These are phyloP conservation scores for Atta texana DNA, from an alignment of 1,140 invertebrate species.

Conservation along the genomic window DNA sequence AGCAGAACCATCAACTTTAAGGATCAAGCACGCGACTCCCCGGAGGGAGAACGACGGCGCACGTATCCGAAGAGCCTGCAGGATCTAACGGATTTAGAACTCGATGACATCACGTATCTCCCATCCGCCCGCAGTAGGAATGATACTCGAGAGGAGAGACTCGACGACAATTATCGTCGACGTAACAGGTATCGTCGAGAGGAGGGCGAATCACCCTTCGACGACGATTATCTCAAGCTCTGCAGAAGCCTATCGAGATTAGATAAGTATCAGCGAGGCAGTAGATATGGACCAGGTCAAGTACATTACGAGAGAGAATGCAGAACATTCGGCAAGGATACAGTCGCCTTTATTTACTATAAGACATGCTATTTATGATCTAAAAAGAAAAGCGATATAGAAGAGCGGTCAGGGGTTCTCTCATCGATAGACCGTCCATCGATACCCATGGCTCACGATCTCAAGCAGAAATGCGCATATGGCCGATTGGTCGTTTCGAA, in stretches of 20 bases:
- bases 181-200: slow-evolving; percentile 15
- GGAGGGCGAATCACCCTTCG: slow-evolving; percentile 20
- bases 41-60: slow-evolving; percentile 65
- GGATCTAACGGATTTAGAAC: slow-evolving; percentile 82
- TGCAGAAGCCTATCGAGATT: slow-evolving; percentile 78
- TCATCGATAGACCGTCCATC: slow-evolving; percentile 42
- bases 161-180: slow-evolving; percentile 40
- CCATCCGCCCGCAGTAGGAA: not conserved
- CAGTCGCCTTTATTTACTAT: slow-evolving; percentile 85
- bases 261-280: slow-evolving; percentile 66
- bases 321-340: slow-evolving; percentile 85
- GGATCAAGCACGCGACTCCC: slow-evolving; percentile 66
- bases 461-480: not conserved
- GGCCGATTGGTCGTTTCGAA: not conserved
- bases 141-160: slow-evolving; percentile 16
- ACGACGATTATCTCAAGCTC: slow-evolving; percentile 78
- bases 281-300: slow-evolving; percentile 81
- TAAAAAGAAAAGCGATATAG: not conserved
- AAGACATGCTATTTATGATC: slow-evolving; percentile 86
- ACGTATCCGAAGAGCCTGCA: slow-evolving; percentile 81
- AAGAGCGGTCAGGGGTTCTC: not conserved
- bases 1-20: slow-evolving; percentile 75
- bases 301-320: slow-evolving; percentile 85
- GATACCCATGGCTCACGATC: not conserved
- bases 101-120: slow-evolving; percentile 76